Percentiles rank a stretch among this genome's conserved stretches.
These are phyloP conservation scores for Huso huso DNA, from an alignment of 2,797 vertebrate species.

Conservation along the genomic window DNA sequence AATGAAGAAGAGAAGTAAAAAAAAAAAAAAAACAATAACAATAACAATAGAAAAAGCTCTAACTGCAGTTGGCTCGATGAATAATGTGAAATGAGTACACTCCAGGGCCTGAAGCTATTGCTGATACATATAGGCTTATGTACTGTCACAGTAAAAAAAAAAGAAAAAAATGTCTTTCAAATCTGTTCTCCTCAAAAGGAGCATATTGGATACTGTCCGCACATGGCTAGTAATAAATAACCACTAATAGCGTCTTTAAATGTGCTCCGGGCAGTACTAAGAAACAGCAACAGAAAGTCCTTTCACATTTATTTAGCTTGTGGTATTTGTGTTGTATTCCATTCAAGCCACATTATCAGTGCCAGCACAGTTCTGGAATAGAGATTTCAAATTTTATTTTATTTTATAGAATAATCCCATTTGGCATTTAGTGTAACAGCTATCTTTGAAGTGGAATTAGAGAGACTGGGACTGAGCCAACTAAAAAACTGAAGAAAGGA, in stretches of 20 bases:
- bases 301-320: not conserved
- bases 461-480: no score
- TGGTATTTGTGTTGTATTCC: not conserved
- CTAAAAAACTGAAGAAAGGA: no score
- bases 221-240: not conserved
- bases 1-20: no score
- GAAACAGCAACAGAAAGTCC: not conserved
- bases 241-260: not conserved
- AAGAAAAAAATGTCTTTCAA: not conserved
- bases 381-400: not conserved
- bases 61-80: not conserved
- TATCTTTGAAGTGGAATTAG: no score
- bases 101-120: not conserved
- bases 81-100: not conserved
- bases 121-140: conserved; percentile 1
- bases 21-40: not conserved
- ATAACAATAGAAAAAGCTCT: not conserved
- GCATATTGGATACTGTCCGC: conserved; percentile 3
- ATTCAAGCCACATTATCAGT: not conserved
- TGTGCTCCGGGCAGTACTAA: not conserved
- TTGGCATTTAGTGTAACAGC: no score
- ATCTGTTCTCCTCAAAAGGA: not conserved
- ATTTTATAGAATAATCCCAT: no score
- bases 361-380: not conserved
- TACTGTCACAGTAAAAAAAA: not conserved